Base-by-base conservation (phyloP, 2,113 vertebrate genomes). In the Paraplagusia blochii region DNA sequence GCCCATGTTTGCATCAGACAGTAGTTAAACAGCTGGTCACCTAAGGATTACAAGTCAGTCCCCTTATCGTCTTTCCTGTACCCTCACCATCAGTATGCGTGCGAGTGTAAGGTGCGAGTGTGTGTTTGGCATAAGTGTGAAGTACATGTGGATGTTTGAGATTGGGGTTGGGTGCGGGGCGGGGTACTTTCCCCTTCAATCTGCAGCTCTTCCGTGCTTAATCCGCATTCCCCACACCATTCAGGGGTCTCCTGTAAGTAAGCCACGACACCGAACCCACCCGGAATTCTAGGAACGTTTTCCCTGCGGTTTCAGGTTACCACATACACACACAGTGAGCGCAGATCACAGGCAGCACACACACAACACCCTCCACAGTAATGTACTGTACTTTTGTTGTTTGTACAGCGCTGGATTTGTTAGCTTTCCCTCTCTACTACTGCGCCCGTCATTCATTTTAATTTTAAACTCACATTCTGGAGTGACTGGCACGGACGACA, bases 211-310 rank as follows among this genome's bases (percentile, higher is more conserved):
- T 80, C 75, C 60, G 53, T 77, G 74, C 45, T 18, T 71, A 69
- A 73, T 78, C 76, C 22, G 16, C 77, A 79, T 85, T 88, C 86
- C 80, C 78, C 68, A 68, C 70, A 80, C 72, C 74, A 80, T 74
- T 87, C 77, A 51, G 77, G 79, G 83, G 81, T 77, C 81, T 83
- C 62, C 76, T 84, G 81, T 62, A 59, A 81, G 81, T 38, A 49
- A 80, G 66, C 74, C 75, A 73, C 51, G 80, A 87, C 80, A 84
- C 80, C 81, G 82, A 87, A 83, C 87, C 81, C 82, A 87, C 81
- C 71, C 79, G 83, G 85, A 88, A 88, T 88, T 81, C 77, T 73
- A 85, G 71, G 87, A 88, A 87, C 83, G 81, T 84, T 88, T 87
- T 88, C 82, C 82, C 69, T 79, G 78, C 68, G 85, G 83, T 85